Conservation (phyloP, 2,888 invertebrate genomes). For the Metellina segmentata region DNA sequence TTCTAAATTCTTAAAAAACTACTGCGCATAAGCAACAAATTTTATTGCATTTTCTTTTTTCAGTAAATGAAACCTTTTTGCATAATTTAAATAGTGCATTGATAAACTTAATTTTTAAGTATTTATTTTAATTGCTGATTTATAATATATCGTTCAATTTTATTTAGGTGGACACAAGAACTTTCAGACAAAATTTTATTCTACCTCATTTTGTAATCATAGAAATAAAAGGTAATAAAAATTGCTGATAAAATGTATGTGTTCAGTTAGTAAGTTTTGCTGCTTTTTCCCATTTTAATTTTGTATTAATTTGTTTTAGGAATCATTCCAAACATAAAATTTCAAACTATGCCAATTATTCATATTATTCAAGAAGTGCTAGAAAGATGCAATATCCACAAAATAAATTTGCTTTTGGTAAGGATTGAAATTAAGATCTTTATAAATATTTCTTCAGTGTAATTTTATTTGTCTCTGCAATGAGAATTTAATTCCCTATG, state of each 20-base stretch:
- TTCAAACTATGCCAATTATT: not conserved
- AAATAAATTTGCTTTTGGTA: not conserved
- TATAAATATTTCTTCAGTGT: too few species aligned
- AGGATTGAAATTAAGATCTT: not conserved
- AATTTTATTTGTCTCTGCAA: too few species aligned
- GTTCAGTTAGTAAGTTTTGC: too few species aligned
- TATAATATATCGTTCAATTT: not conserved
- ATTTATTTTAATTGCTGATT: too few species aligned
- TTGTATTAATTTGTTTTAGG: not conserved
- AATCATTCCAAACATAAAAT: not conserved
- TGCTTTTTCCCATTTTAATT: not conserved
- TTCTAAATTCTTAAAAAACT: too few species aligned
- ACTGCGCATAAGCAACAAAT: too few species aligned
- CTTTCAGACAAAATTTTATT: not conserved
- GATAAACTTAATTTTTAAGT: too few species aligned
- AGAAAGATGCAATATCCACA: not conserved
- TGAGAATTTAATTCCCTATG: too few species aligned
- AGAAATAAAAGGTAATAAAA: slow-evolving; percentile 13
- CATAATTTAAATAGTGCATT: too few species aligned
- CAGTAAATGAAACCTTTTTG: too few species aligned
- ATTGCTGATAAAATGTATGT: too few species aligned
- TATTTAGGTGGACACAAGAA: slow-evolving; percentile 6
- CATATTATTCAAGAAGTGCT: not conserved
- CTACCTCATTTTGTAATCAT: not conserved
- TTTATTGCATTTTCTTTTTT: too few species aligned